Conservation (phyloP, 2,797 vertebrate species). For the Microctenopoma stevenorrisi region DNA sequence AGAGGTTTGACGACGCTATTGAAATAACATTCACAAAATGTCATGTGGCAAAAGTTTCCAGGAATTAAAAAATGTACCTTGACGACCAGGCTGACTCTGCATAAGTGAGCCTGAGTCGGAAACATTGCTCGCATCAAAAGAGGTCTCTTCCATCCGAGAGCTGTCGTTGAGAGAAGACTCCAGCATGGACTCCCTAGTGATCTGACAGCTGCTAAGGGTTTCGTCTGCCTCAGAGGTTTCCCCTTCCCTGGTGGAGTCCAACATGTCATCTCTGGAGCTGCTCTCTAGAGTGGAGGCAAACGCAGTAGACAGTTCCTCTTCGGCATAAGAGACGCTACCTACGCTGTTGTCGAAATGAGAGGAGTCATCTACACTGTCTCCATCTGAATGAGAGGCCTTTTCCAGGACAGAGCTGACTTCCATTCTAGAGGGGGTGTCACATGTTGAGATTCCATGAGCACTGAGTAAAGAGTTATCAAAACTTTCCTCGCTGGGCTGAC, state of each 20-base stretch:
- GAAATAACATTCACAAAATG: not conserved
- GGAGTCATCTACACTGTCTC: conserved; percentile 44
- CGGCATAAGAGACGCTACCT: conserved; percentile 46
- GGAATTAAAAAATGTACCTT: conserved; percentile 64
- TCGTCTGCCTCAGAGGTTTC: conserved; percentile 61
- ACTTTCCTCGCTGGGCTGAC: conserved; percentile 48
- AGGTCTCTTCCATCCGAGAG: conserved; percentile 65
- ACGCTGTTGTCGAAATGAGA: conserved; percentile 58
- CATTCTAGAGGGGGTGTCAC: conserved; percentile 42
- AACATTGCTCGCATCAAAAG: conserved; percentile 50
- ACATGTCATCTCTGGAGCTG: conserved; percentile 56
- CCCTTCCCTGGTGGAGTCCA: conserved; percentile 61
- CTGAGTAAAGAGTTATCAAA: conserved; percentile 54
- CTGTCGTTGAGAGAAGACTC: conserved; percentile 68
- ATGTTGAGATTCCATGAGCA: conserved; percentile 41
- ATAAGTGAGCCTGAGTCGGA: conserved; percentile 51
- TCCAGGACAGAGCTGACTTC: conserved; percentile 57
- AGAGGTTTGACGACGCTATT: not conserved
- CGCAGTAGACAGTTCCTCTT: conserved; percentile 53
- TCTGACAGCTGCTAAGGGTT: conserved; percentile 60
- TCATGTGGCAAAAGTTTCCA: not conserved
- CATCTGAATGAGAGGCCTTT: conserved; percentile 45
- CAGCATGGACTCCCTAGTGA: conserved; percentile 58
- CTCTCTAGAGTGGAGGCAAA: conserved; percentile 63
- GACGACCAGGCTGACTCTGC: conserved; percentile 43